Conservation (phyloP, 1,140 invertebrate species). For the Diorhabda elongata region DNA sequence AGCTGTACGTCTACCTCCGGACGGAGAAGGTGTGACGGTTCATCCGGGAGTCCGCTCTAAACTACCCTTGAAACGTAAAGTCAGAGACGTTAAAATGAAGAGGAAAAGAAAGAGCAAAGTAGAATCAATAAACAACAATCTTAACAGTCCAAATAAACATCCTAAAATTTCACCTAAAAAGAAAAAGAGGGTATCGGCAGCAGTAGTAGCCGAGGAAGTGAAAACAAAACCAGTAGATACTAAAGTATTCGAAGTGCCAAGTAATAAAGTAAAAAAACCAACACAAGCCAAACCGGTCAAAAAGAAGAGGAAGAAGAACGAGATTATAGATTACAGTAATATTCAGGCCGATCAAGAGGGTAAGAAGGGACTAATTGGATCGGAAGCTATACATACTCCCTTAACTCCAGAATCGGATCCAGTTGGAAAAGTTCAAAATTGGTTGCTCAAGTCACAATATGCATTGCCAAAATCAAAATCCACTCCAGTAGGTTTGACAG, state of each 20-base stretch:
- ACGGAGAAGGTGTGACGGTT: slow-evolving; percentile 63
- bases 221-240: slow-evolving; percentile 35
- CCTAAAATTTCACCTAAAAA: slow-evolving; percentile 46
- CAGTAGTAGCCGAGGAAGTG: slow-evolving; percentile 37
- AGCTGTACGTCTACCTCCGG: slow-evolving; percentile 72
- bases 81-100: slow-evolving; percentile 62
- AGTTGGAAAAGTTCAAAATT: slow-evolving; percentile 76
- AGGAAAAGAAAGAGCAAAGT: slow-evolving; percentile 47
- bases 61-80: slow-evolving; percentile 70
- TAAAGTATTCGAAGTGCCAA: slow-evolving; percentile 30
- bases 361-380: slow-evolving; percentile 40
- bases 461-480: slow-evolving; percentile 65
- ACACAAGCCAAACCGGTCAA: slow-evolving; percentile 48
- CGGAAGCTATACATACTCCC: slow-evolving; percentile 38
- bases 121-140: slow-evolving; percentile 45
- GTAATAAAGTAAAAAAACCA: slow-evolving; percentile 44
- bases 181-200: slow-evolving; percentile 41
- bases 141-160: slow-evolving; percentile 46
- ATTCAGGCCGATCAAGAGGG: slow-evolving; percentile 55
- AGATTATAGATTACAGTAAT: slow-evolving; percentile 74
- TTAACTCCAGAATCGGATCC: slow-evolving; percentile 59
- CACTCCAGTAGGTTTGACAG: slow-evolving; percentile 61
- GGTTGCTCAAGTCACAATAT: slow-evolving; percentile 66
- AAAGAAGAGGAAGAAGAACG: slow-evolving; percentile 57
- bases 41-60: slow-evolving; percentile 70